These are phyloP conservation scores for Leptobrachium leishanense DNA, from an alignment of 2,113 vertebrate species.

Conservation along the genomic window DNA sequence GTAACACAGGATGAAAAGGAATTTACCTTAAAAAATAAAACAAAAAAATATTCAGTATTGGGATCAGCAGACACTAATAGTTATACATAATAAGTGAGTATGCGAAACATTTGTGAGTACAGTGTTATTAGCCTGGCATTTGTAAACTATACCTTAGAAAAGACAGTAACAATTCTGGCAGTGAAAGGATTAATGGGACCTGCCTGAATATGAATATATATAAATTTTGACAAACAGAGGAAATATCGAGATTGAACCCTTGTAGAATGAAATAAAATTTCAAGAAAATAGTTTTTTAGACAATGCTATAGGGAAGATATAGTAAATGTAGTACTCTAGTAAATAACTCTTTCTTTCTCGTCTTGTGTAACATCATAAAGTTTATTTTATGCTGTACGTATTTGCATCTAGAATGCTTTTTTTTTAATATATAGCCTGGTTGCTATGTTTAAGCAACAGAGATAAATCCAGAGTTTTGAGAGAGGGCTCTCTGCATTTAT, in stretches of 20 bases:
- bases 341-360: conserved; percentile 47
- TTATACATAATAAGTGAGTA: no score
- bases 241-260: conserved; percentile 38
- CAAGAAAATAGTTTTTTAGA: conserved; percentile 35
- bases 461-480: conserved; percentile 47
- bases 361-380: conserved; percentile 42
- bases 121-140: no score
- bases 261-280: conserved; percentile 46
- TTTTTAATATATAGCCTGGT: conserved; percentile 44
- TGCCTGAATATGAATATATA: conserved; percentile 15
- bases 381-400: conserved; percentile 46
- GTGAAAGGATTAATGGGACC: conserved; percentile 5
- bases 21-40: no score
- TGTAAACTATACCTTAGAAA: neutral
- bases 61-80: no score
- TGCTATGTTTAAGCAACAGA: conserved; percentile 41
- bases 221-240: conserved; percentile 32
- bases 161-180: neutral
- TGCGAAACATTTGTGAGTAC: no score
- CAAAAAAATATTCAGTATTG: no score
- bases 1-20: no score
- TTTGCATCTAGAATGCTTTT: conserved; percentile 50
- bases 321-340: conserved; percentile 34
- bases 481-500: conserved; percentile 34
- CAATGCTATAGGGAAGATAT: conserved; percentile 38